Percentiles rank a stretch among this genome's conserved stretches.
These are phyloP conservation scores for Vicugna pacos DNA, from an alignment of 2,113 vertebrate species.

Conservation along the genomic window DNA sequence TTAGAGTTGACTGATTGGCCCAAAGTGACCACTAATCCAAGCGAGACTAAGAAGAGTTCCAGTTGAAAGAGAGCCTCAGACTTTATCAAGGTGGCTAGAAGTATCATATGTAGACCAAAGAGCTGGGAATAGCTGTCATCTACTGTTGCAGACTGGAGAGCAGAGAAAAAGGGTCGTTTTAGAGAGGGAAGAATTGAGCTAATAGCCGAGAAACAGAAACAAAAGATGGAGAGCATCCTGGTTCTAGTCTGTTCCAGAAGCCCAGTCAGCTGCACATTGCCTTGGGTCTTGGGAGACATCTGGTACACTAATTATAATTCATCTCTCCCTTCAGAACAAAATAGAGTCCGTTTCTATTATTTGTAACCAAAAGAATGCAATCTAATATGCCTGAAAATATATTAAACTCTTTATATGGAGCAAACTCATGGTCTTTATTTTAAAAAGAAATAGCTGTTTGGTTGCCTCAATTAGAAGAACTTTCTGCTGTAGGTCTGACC, in stretches of 20 bases:
- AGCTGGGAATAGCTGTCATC: not conserved
- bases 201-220: not conserved
- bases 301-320: not conserved
- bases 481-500: not conserved
- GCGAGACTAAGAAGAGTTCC: not conserved
- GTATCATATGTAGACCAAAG: not conserved
- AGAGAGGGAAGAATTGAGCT: not conserved
- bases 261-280: not conserved
- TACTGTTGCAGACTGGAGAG: not conserved
- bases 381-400: not conserved
- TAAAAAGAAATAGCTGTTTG: not conserved
- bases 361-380: slow-evolving; percentile 8
- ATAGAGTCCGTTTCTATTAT: not conserved
- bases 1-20: not conserved
- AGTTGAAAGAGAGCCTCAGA: not conserved
- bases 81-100: not conserved
- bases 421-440: slow-evolving; percentile 6
- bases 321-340: not conserved
- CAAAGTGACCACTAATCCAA: not conserved
- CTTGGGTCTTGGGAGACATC: not conserved
- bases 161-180: not conserved
- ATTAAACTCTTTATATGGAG: not conserved
- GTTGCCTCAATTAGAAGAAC: not conserved
- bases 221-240: not conserved
- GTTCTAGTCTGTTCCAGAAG: slow-evolving; percentile 26